A percentile compares a stretch with the other conserved stretches of the same genome.
These are phyloP conservation scores for Danaus chrysippus DNA, from an alignment of 2,888 invertebrate species.

Conservation along the genomic window DNA sequence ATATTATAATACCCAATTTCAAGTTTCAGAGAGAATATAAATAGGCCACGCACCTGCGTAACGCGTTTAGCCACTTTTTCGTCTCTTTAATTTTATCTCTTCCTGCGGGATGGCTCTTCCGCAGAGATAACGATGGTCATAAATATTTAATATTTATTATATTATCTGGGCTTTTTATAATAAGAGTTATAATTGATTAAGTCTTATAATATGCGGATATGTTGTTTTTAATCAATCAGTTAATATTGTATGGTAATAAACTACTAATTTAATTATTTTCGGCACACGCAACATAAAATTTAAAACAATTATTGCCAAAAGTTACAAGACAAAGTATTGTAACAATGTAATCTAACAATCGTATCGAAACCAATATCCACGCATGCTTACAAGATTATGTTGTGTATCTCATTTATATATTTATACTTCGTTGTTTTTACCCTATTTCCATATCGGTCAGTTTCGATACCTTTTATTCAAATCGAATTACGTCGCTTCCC, in stretches of 20 bases:
- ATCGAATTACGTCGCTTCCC: constrained; percentile 41
- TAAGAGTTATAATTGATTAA: no score
- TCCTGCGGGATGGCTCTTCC: constrained; percentile 31
- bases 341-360: not conserved
- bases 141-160: constrained; percentile 11
- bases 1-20: constrained; percentile 73
- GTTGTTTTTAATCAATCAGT: no score
- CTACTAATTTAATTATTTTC: not conserved
- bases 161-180: no score
- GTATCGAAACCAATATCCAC: not conserved
- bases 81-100: constrained; percentile 42
- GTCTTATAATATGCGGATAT: no score
- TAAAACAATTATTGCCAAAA: no score
- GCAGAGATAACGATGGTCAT: constrained; percentile 32
- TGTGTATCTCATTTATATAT: constrained; percentile 3
- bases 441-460: no score
- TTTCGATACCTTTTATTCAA: no score
- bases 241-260: no score
- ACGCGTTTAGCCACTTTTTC: constrained; percentile 28
- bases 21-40: constrained; percentile 67
- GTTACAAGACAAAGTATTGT: not conserved
- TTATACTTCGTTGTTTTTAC: not conserved
- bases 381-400: not conserved
- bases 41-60: constrained; percentile 42
- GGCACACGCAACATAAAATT: not conserved